Evolutionary conservation across 2,888 invertebrate genomes (phyloP).

Genomic region (Sarcophaga subvicina): DNA sequence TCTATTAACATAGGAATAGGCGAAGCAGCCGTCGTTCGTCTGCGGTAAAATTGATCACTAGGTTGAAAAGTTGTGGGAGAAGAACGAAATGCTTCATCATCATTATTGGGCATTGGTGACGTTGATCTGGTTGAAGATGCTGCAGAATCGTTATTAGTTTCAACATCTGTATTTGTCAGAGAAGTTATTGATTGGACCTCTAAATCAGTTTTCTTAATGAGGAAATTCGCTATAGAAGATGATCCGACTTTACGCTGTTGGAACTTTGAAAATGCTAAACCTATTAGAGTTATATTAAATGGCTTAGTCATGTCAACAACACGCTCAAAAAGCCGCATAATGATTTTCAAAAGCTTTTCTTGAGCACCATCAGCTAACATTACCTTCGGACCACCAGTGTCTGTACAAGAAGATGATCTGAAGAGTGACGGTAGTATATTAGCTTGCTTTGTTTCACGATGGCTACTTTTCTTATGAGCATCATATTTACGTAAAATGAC

Average conservation of each 20-base stretch:
- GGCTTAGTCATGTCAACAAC: conserved; percentile 88
- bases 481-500: conserved; percentile 89
- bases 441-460: conserved; percentile 89
- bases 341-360: conserved; percentile 86
- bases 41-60: conserved; percentile 79
- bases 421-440: conserved; percentile 88
- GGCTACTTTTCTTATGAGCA: conserved; percentile 85
- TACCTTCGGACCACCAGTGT: conserved; percentile 81
- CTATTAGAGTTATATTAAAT: conserved; percentile 90
- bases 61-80: conserved; percentile 80
- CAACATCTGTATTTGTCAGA: conserved; percentile 81
- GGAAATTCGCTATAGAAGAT: conserved; percentile 88
- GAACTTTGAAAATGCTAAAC: conserved; percentile 92
- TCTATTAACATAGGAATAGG: conserved; percentile 80
- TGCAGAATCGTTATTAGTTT: conserved; percentile 70
- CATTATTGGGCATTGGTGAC: conserved; percentile 35
- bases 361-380: conserved; percentile 83
- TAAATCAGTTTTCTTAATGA: conserved; percentile 87
- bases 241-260: conserved; percentile 86
- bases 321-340: conserved; percentile 90
- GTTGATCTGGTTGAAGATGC: conserved; percentile 63
- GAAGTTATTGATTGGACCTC: conserved; percentile 90
- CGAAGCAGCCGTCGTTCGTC: conserved; percentile 78
- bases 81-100: conserved; percentile 78
- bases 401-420: conserved; percentile 75